A percentile compares a stretch with the other conserved stretches of the same genome.
phyloP scores from a whole-genome alignment of 1,140 invertebrate genomes.

The Pogonus chalceus region DNA sequence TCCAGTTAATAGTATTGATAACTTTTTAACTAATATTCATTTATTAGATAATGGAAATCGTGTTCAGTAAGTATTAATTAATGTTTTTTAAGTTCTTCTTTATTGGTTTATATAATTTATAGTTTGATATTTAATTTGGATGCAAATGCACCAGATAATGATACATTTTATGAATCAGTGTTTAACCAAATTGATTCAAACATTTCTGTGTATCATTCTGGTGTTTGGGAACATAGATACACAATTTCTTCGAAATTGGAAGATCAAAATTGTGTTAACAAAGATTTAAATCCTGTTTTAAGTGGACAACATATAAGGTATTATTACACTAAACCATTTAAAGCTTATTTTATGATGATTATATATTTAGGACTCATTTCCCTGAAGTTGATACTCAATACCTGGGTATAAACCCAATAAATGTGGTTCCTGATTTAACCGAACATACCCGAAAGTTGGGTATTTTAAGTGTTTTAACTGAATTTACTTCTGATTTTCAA shows the following conservation, averaged over 20 bases:
- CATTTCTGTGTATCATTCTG: slow-evolving; percentile 23
- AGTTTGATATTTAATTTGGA: slow-evolving; percentile 27
- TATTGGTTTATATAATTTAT: slow-evolving; percentile 15
- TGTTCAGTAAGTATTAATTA: not conserved
- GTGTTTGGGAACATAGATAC: slow-evolving; percentile 18
- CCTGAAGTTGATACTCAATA: not conserved
- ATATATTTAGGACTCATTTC: not conserved
- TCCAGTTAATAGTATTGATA: slow-evolving; percentile 26
- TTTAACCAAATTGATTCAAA: slow-evolving; percentile 22
- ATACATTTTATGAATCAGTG: slow-evolving; percentile 15
- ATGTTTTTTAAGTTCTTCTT: not conserved
- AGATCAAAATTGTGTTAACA: no score
- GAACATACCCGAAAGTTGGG: no score
- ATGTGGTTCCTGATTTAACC: no score
- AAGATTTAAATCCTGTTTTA: no score
- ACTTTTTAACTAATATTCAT: slow-evolving; percentile 22
- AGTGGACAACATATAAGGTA: no score
- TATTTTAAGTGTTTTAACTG: no score
- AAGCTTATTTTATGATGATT: no score
- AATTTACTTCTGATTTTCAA: no score
- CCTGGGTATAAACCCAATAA: no score
- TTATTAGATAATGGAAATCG: not conserved
- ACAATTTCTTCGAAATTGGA: no score
- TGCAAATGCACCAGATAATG: slow-evolving; percentile 19
- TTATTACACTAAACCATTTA: no score